Percentiles rank a stretch among this genome's conserved stretches.
Evolutionary conservation across 2,113 vertebrate genomes (phyloP).

Genomic region (Zingel zingel): DNA sequence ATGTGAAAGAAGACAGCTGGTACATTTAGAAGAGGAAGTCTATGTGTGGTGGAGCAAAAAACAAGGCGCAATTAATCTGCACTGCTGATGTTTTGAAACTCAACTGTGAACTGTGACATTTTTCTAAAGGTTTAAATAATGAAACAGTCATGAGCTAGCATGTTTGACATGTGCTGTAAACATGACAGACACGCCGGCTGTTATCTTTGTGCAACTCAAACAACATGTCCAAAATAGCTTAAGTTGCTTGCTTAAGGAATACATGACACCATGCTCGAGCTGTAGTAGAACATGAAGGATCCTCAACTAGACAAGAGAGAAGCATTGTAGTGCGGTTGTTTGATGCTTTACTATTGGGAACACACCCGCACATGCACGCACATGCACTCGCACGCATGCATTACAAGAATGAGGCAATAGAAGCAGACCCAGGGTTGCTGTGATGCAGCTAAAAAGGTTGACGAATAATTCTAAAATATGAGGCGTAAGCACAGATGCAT

Average conservation of each 20-base stretch:
- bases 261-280: conserved; percentile 47
- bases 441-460: conserved; percentile 20
- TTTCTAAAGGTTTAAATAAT: conserved; percentile 49
- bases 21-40: background rate
- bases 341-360: conserved; percentile 47
- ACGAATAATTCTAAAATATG: conserved; percentile 32
- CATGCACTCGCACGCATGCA: conserved; percentile 11
- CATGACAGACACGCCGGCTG: conserved; percentile 8
- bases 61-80: too few species aligned
- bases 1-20: background rate
- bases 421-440: conserved; percentile 36
- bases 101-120: background rate
- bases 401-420: conserved; percentile 41
- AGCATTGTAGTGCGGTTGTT: conserved; percentile 31
- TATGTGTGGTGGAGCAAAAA: too few species aligned
- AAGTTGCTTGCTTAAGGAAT: conserved; percentile 52
- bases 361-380: conserved; percentile 6
- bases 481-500: conserved; percentile 24
- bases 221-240: conserved; percentile 61
- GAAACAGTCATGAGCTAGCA: conserved; percentile 15
- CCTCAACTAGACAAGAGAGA: conserved; percentile 14
- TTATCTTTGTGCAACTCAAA: conserved; percentile 32
- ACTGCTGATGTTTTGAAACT: background rate
- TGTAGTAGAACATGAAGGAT: conserved; percentile 38
- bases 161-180: conserved; percentile 49